Evolutionary conservation across 2,888 invertebrate genomes (phyloP), one percentile per base, ranked within the genome.

Genomic region (Furcula furcula): DNA sequence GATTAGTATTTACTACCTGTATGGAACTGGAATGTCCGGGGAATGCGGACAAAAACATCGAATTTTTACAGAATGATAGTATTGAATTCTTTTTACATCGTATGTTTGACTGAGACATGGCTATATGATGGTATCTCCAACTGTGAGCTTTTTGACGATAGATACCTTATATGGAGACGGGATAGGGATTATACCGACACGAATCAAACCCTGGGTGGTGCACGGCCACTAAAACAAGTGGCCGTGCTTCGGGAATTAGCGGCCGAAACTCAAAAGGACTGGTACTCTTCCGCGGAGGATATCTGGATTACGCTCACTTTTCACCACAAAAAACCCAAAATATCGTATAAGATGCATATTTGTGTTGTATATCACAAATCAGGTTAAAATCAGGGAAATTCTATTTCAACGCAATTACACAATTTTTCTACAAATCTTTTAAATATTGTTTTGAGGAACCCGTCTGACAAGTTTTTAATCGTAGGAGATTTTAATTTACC

Each of bases 101-200:
- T 37, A 7, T 25, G 18, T 11, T 22, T 37, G 7, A 29, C 36
- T 1, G 43, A 43, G 7, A 34, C 36, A 6, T 42, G 42, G 37
- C 33, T 42, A 6, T 10, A 10, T 1, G 33, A 35, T 2, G 22
- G 34, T n/a, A 44, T 44, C 4, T 15, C 9, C n/a, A 29, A 30
- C 19, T 15, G 11, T 7, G 39, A 43, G 21, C 16, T 40, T 1
- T 37, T 37, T 16, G 40, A 37, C 19, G 29, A 25, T 18, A 12
- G 41, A 6, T 41, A 41, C 34, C 9, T 36, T 2, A 31, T 41
- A 2, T 44, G 37, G 34, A 25, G 44, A 4, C 34, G 44, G 4
- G 40, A 44, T 11, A 26, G 44, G 0, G n/a, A n/a, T n/a, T n/a
- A n/a, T n/a, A n/a, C n/a, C n/a, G 18, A 3, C 2, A 44, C 36